Evolutionary conservation across 2,797 vertebrate genomes (phyloP), one percentile per base, ranked within the genome.

Genomic region (Urocyon cinereoargenteus): DNA sequence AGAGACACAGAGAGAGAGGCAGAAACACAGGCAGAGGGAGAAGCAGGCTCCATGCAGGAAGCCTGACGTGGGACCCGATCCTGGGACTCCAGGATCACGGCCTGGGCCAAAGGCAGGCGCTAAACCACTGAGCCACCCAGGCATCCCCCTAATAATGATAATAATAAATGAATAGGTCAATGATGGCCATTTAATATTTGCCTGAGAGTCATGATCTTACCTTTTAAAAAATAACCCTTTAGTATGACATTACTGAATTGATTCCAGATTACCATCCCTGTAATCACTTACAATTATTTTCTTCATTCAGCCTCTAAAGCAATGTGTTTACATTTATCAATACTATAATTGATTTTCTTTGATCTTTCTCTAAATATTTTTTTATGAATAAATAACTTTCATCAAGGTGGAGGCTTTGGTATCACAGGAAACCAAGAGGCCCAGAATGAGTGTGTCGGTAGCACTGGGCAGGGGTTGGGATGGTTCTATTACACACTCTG

Each of bases 401-500:
- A 59, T 16, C 64, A 34, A 78, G 68, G 12, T 55, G 77, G 45
- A 88, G 40, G 19, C n/a, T 81, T 53, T 31, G 8, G 24, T 59
- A 10, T 73, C 51, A 75, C 31, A 66, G 55, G 87, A 57, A 93
- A 72, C 62, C 45, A n/a, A 55, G 45, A 86, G 40, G 16, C 36
- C 26, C 53, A 66, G n/a, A 49, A 70, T 12, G 21, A 87, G 53
- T 1, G 9, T 11, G 36, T 16, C 1, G 0, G 14, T 5, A 40
- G 57, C 57, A 53, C 13, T 1, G 5, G 3, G 14, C 28, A 1
- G 3, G 10, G 6, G 3, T 1, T 16, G 2, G 4, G 31, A 34
- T 22, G 8, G 31, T 72, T 81, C 59, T 16, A 1, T 49, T 15
- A 55, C 12, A 31, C 4, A 4, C 0, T 0, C 15, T 11, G 5